These are phyloP conservation scores for Empis livida DNA, from an alignment of 2,888 invertebrate genomes.

Conservation along the genomic window DNA sequence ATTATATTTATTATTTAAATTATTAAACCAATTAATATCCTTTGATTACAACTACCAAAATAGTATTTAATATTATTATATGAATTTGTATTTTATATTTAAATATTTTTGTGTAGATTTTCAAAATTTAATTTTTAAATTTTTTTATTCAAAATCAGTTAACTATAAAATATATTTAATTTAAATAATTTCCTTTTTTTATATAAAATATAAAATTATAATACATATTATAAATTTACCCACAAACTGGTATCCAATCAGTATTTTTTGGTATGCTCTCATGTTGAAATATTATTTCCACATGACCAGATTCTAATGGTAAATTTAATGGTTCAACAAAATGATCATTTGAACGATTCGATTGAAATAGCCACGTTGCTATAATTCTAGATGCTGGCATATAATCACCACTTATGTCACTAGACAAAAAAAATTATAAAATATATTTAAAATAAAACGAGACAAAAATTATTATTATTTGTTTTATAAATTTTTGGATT, in stretches of 20 bases:
- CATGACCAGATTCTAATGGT: slow-evolving; percentile 33
- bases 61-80: too few species aligned
- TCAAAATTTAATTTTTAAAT: too few species aligned
- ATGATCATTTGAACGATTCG: slow-evolving; percentile 34
- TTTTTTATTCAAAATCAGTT: neutral
- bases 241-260: slow-evolving; percentile 34
- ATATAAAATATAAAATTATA: too few species aligned
- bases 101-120: too few species aligned
- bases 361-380: slow-evolving; percentile 34
- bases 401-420: slow-evolving; percentile 24
- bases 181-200: neutral
- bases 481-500: neutral
- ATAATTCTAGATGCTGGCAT: slow-evolving; percentile 34
- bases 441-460: neutral
- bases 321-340: slow-evolving; percentile 30
- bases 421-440: slow-evolving; percentile 1
- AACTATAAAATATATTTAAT: neutral
- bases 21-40: too few species aligned
- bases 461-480: neutral
- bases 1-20: too few species aligned
- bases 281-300: slow-evolving; percentile 36
- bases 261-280: slow-evolving; percentile 27
- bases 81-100: too few species aligned
- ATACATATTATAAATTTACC: slow-evolving; percentile 21
- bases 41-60: too few species aligned